Evolutionary conservation across 2,797 vertebrate genomes (phyloP).

Genomic region (Lepilemur septentrionalis): DNA sequence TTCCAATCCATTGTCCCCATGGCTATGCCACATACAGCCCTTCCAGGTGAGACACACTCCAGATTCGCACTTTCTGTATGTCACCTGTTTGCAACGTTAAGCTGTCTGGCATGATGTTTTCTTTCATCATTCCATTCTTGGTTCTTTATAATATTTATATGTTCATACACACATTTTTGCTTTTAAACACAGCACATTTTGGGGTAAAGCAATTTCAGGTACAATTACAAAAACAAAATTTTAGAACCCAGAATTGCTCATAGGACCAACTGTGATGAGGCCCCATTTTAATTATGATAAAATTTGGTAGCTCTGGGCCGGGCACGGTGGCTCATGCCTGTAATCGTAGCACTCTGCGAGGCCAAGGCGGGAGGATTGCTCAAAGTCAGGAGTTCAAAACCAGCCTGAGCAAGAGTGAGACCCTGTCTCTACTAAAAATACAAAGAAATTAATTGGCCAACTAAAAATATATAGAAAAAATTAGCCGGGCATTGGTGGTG

Average conservation of each 20-base stretch:
- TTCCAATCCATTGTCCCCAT: background rate
- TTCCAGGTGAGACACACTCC: rapidly evolving
- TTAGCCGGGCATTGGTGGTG: no score
- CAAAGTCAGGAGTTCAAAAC: no score
- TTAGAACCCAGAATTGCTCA: background rate
- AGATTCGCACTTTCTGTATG: background rate
- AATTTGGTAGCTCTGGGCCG: no score
- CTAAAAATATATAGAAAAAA: no score
- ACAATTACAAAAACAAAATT: background rate
- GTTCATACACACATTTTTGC: background rate
- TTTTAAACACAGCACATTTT: background rate
- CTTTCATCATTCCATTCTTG: background rate
- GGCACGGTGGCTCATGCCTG: no score
- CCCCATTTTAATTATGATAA: background rate
- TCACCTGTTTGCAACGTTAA: background rate
- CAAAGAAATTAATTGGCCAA: no score
- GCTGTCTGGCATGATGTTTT: background rate
- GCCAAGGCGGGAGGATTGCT: no score
- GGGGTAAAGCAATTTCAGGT: background rate
- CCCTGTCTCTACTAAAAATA: no score
- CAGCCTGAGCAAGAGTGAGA: no score
- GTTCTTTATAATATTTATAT: background rate
- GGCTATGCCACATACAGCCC: no score
- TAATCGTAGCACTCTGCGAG: no score
- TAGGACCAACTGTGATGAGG: background rate